Conservation (phyloP, 2,113 vertebrate species). For the Gopherus evgoodei region DNA sequence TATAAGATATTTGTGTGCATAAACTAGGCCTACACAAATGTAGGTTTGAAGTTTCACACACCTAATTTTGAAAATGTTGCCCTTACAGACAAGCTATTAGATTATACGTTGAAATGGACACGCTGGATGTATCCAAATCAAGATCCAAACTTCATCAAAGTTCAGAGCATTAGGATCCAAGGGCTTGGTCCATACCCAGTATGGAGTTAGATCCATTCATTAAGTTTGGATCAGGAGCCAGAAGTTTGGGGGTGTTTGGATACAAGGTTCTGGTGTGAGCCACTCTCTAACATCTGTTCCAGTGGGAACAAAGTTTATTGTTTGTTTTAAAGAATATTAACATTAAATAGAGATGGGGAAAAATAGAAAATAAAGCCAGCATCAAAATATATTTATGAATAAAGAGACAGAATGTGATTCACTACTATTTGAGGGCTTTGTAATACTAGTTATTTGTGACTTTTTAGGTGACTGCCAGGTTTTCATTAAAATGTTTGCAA, state of each 20-base stretch:
- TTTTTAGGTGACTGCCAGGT: not conserved
- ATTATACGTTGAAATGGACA: not conserved
- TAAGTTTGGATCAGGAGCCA: not conserved
- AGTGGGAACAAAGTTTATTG: not conserved
- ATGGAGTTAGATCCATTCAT: not conserved
- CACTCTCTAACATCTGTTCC: not conserved
- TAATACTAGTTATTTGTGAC: not conserved
- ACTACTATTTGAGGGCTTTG: not conserved
- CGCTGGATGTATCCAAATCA: not conserved
- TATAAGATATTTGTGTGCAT: not conserved
- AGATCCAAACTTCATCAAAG: not conserved
- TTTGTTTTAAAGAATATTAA: not conserved
- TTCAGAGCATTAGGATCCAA: not conserved
- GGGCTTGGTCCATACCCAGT: not conserved
- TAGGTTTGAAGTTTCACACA: not conserved
- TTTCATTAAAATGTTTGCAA: conserved; percentile 20
- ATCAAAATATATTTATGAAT: not conserved
- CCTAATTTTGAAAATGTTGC: not conserved
- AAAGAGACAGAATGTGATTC: not conserved
- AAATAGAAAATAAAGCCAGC: not conserved
- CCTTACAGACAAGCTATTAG: not conserved
- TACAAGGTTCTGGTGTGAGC: not conserved
- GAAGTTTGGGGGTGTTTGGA: not conserved
- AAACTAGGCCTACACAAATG: not conserved
- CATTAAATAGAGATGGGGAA: rapidly evolving